phyloP scores from a whole-genome alignment of 2,797 vertebrate genomes.

The Anas bahamensis region DNA sequence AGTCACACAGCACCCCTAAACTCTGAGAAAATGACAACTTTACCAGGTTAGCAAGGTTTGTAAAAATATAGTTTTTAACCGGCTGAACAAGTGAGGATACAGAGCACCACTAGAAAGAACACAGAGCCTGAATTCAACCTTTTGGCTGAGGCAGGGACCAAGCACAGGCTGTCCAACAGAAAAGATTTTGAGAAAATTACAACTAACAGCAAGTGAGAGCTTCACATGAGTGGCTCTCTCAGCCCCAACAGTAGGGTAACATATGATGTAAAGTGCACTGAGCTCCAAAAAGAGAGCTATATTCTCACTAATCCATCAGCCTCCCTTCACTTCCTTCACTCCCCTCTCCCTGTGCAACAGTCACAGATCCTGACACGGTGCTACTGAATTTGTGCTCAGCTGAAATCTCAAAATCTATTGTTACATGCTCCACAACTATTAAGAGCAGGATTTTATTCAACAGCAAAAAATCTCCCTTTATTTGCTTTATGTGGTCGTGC shows the following conservation, averaged over 20 bases:
- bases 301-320: not conserved
- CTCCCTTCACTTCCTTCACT: not conserved
- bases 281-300: not conserved
- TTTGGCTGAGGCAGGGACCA: not conserved
- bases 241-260: not conserved
- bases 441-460: not conserved
- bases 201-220: not conserved
- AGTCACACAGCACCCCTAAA: not conserved
- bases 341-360: not conserved
- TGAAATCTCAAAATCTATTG: not conserved
- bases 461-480: not conserved
- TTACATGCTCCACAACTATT: not conserved
- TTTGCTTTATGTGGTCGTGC: not conserved
- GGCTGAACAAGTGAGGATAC: not conserved
- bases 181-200: not conserved
- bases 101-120: not conserved
- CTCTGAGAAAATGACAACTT: not conserved
- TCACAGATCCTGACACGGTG: not conserved
- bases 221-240: rapidly evolving
- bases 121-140: not conserved
- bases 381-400: not conserved
- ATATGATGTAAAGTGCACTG: not conserved
- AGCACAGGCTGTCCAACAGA: not conserved
- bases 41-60: not conserved
- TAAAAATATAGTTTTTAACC: not conserved